phyloP scores from a whole-genome alignment of 2,113 vertebrate species.

The Uria aalge region DNA sequence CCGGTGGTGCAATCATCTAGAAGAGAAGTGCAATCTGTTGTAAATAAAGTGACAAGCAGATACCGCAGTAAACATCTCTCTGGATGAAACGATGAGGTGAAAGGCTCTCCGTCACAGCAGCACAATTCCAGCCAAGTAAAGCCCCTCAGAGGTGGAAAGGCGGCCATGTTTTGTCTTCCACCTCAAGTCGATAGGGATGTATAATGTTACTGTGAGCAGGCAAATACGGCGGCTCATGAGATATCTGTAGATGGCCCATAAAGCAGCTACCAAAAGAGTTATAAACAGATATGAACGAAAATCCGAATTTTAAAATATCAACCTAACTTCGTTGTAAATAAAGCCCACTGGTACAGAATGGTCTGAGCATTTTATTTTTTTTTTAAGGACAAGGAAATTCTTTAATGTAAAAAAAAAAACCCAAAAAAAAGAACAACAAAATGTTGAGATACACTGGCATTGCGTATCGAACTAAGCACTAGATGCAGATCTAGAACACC shows the following conservation, averaged over 20 bases:
- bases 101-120: not conserved
- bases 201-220: not conserved
- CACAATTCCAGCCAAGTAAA: not conserved
- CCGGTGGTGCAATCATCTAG: conserved; percentile 41
- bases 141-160: not conserved
- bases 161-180: not conserved
- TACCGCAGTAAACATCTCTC: not conserved
- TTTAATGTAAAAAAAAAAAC: not conserved
- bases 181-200: not conserved
- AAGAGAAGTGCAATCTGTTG: not conserved
- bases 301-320: not conserved
- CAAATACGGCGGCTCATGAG: not conserved
- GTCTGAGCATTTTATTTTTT: not conserved
- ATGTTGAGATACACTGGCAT: not conserved
- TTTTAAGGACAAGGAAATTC: not conserved
- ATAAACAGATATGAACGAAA: not conserved
- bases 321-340: not conserved
- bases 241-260: not conserved
- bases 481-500: not conserved
- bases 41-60: not conserved
- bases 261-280: not conserved
- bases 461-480: not conserved
- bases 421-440: not conserved
- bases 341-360: not conserved
- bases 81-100: not conserved